phyloP scores from a whole-genome alignment of 2,888 invertebrate genomes.

The Callosobruchus maculatus region DNA sequence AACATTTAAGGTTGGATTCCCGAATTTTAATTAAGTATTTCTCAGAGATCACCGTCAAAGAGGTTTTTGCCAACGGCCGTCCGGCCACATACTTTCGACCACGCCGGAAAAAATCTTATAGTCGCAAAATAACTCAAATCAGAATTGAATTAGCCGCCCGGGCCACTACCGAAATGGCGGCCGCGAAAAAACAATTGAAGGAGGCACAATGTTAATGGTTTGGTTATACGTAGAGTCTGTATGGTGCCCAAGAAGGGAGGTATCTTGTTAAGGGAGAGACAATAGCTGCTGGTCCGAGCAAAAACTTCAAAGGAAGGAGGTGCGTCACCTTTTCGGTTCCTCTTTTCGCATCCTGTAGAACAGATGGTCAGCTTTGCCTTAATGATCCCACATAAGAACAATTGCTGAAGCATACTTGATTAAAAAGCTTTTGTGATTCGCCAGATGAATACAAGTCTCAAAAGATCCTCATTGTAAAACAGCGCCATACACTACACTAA shows the following conservation, averaged over 20 bases:
- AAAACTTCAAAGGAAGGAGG: not conserved
- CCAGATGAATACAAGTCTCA: too few species aligned
- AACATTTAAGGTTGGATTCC: slow-evolving; percentile 37
- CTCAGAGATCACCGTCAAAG: slow-evolving; percentile 35
- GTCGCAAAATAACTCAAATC: slow-evolving; percentile 24
- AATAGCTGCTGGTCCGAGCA: not conserved
- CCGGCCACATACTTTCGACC: slow-evolving; percentile 17
- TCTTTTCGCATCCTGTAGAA: not conserved
- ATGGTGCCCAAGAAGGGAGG: not conserved
- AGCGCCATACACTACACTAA: too few species aligned
- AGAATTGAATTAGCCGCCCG: slow-evolving; percentile 27
- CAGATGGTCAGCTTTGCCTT: not conserved
- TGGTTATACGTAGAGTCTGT: not conserved
- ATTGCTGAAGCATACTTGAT: not conserved
- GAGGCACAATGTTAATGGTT: not conserved
- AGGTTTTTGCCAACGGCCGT: slow-evolving; percentile 12
- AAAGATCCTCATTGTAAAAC: too few species aligned
- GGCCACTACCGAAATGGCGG: slow-evolving; percentile 4
- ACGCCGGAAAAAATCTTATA: slow-evolving; percentile 6
- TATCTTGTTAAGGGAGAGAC: not conserved
- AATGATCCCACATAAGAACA: not conserved
- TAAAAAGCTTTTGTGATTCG: not conserved
- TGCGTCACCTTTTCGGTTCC: not conserved
- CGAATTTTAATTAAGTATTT: slow-evolving; percentile 42
- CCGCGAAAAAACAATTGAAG: not conserved